Base-by-base conservation (phyloP, 2,888 invertebrate species). In the Pyrgus malvae region DNA sequence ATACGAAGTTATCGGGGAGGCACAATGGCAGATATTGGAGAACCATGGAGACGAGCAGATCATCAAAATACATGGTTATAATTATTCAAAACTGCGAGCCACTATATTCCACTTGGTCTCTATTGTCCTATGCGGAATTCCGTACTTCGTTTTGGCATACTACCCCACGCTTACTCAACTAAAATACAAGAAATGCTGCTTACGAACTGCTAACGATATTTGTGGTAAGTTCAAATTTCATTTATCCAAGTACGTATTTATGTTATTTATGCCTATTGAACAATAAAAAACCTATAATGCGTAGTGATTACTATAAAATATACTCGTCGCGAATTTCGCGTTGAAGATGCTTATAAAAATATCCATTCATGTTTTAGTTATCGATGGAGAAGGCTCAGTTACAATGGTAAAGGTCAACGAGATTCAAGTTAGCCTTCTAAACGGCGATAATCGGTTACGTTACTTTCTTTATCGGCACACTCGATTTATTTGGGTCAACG, bases 391-490 rank as follows among this genome's bases (percentile, higher is more conserved):
- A 65, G 88, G 86, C 25, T 74, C 83, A 42, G 88, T 83, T 65
- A 78, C 77, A 62, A 80, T 91, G 53, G 83, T 84, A 65, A 70
- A 78, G 50, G 79, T 92, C 27, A 62, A 76, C 48, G 84, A 81
- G 63, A 73, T 90, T 55, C 86, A 86, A 56, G 72, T 91, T 33
- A 88, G 82, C 66, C 68, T 92, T 11, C 78, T 86, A 1, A 80
- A 82, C 58, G 72, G 76, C 55, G 88, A 87, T 64, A 88, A 83
- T 62, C 78, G 69, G 60, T 69, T 92, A 27, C 87, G 91, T 37
- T 92, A 85, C 70, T 92, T 93, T 69, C 75, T 80, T 59, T 91
- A 91, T 75, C 91, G 92, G 68, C 89, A 92, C 64, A 91, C 88
- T 48, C 88, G 92, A 56, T 92, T 90, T 68, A 84, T 92, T 60